phyloP scores from a whole-genome alignment of 2,797 vertebrate genomes.

The Melanotaenia parkinsoni region DNA sequence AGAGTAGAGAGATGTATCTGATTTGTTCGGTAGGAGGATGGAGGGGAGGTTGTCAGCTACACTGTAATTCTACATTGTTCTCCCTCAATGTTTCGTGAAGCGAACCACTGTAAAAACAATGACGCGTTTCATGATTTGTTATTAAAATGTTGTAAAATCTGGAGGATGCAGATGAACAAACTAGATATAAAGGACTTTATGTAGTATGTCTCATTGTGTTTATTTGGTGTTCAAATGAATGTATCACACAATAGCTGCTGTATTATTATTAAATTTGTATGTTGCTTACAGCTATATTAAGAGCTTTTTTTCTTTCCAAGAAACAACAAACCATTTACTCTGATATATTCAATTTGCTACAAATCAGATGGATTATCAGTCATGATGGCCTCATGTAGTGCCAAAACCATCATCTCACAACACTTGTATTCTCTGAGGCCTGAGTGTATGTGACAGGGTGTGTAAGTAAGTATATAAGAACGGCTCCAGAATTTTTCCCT shows the following conservation, averaged over 20 bases:
- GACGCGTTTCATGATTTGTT: conserved; percentile 24
- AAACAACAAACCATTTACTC: conserved; percentile 26
- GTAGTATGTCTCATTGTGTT: background rate
- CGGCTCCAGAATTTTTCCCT: conserved; percentile 15
- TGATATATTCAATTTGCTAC: conserved; percentile 34
- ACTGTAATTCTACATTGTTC: conserved; percentile 57
- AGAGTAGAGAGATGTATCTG: conserved; percentile 53
- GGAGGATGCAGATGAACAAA: background rate
- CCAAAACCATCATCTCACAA: conserved; percentile 1
- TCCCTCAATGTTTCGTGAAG: conserved; percentile 31
- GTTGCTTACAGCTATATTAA: background rate
- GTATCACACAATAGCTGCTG: background rate
- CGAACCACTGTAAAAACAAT: conserved; percentile 31
- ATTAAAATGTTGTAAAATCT: conserved; percentile 2
- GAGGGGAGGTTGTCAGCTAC: conserved; percentile 54
- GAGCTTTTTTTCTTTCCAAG: conserved; percentile 6
- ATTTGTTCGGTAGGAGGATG: conserved; percentile 56
- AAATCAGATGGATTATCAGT: conserved; percentile 25
- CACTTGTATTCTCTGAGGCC: conserved; percentile 1
- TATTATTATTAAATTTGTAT: conserved; percentile 14
- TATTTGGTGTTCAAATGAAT: background rate
- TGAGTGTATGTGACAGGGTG: background rate
- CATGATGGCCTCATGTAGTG: conserved; percentile 5
- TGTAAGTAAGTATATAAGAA: conserved; percentile 14
- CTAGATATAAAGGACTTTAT: background rate